Conservation (phyloP, 2,113 vertebrate species). For the Meles meles region DNA sequence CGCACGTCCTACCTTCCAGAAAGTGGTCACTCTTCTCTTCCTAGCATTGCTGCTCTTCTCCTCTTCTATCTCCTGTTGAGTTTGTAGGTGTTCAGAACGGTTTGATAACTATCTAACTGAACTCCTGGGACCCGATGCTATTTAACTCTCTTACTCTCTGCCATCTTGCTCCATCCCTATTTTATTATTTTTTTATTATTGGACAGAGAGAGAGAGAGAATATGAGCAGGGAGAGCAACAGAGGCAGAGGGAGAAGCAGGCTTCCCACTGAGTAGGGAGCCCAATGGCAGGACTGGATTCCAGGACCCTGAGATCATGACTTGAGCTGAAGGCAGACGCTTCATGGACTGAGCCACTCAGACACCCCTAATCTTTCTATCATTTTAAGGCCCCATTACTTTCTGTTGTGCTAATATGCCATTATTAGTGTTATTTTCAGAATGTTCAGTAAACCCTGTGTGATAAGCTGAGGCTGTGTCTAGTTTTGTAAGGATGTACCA, state of each 20-base stretch:
- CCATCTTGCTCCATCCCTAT: no score
- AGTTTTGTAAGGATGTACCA: not conserved
- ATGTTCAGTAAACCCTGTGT: not conserved
- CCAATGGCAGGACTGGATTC: not conserved
- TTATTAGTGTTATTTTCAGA: no score
- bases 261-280: not conserved
- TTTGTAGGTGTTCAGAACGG: no score
- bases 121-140: no score
- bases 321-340: not conserved
- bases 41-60: no score
- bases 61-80: no score
- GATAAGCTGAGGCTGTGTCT: not conserved
- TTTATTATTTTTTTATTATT: no score
- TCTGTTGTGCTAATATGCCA: not conserved
- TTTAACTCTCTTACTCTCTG: no score
- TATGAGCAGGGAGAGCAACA: not conserved
- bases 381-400: not conserved
- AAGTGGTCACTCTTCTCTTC: no score
- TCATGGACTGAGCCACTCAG: not conserved
- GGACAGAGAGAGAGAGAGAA: no score
- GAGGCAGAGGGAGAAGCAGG: not conserved
- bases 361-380: not conserved
- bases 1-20: no score
- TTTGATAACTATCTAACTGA: no score
- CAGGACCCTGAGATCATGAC: not conserved